A percentile compares a stretch with the other conserved stretches of the same genome.
Evolutionary conservation across 1,140 invertebrate genomes (phyloP).

Genomic region (Aradophagus sp.): DNA sequence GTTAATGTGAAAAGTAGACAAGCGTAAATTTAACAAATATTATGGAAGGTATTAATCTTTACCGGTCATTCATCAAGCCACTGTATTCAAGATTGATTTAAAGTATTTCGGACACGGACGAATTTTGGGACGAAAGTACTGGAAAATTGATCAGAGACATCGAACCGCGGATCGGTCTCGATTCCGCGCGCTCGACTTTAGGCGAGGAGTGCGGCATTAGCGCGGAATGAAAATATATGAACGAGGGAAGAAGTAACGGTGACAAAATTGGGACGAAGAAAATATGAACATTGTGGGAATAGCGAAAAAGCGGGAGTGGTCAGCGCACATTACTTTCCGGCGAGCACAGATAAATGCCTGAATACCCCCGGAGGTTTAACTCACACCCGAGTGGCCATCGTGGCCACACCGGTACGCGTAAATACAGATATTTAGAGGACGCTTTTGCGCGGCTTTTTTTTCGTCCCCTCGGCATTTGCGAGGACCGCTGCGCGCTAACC

Average conservation of each 20-base stretch:
- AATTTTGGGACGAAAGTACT: too few relatives aligned
- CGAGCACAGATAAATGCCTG: slow-evolving; percentile 57
- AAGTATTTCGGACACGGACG: too few relatives aligned
- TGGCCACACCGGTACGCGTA: slow-evolving; percentile 47
- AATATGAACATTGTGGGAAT: slow-evolving; percentile 42
- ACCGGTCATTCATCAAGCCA: too few relatives aligned
- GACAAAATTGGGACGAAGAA: slow-evolving; percentile 36
- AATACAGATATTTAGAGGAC: slow-evolving; percentile 62
- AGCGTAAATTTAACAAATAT: too few relatives aligned
- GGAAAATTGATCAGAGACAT: slow-evolving; percentile 5
- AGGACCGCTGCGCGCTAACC: slow-evolving; percentile 38
- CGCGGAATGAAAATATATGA: slow-evolving; percentile 25
- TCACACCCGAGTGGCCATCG: slow-evolving; percentile 32
- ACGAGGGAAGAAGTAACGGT: slow-evolving; percentile 24
- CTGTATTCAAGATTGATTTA: too few relatives aligned
- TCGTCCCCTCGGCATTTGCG: slow-evolving; percentile 43
- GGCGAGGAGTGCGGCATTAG: slow-evolving; percentile 4
- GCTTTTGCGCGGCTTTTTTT: slow-evolving; percentile 54
- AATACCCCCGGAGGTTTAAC: slow-evolving; percentile 61
- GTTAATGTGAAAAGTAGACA: too few relatives aligned
- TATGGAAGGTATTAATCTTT: too few relatives aligned
- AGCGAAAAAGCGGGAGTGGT: slow-evolving; percentile 26
- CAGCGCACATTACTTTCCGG: slow-evolving; percentile 52
- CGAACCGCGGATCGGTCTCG: too few relatives aligned
- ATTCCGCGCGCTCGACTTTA: not conserved